Percentiles rank a stretch among this genome's conserved stretches.
Evolutionary conservation across 2,113 vertebrate species (phyloP).

Genomic region (Apeltes quadracus): DNA sequence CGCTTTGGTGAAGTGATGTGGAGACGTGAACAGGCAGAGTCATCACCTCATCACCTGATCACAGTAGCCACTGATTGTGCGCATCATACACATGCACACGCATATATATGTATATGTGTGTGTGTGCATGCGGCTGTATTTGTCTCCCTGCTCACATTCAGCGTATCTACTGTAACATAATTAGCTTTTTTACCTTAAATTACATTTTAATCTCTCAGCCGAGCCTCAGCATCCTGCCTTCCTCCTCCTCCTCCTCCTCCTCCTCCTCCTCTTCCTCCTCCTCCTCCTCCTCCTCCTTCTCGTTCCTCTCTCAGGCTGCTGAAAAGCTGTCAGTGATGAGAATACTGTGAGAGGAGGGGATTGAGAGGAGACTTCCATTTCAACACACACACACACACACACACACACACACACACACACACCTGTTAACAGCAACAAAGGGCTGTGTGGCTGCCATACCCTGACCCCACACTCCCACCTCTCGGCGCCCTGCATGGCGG

Average conservation of each 20-base stretch:
- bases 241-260: conserved; percentile 46
- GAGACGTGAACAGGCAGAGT: no score
- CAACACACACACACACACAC: no score
- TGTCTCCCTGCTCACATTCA: conserved; percentile 31
- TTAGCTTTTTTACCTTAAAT: no score
- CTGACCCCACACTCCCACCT: conserved; percentile 62
- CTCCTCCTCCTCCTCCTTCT: conserved; percentile 49
- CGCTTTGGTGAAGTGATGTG: no score
- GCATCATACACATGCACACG: background rate
- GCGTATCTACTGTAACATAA: conserved; percentile 15
- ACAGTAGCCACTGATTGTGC: background rate
- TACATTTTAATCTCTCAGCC: conserved; percentile 51
- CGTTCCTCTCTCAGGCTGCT: conserved; percentile 71
- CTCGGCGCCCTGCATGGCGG: conserved; percentile 56
- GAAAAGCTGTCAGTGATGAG: conserved; percentile 87
- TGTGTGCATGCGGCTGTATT: no score
- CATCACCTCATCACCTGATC: no score
- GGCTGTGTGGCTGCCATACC: conserved; percentile 74
- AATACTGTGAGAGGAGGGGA: conserved; percentile 80
- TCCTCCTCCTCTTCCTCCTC: conserved; percentile 46
- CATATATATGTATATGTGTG: background rate
- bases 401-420: conserved; percentile 55
- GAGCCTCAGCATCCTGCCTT: conserved; percentile 50
- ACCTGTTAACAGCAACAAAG: conserved; percentile 84
- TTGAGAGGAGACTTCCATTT: no score